These are phyloP conservation scores for Thunnus thynnus DNA, from an alignment of 2,113 vertebrate genomes.

Conservation along the genomic window DNA sequence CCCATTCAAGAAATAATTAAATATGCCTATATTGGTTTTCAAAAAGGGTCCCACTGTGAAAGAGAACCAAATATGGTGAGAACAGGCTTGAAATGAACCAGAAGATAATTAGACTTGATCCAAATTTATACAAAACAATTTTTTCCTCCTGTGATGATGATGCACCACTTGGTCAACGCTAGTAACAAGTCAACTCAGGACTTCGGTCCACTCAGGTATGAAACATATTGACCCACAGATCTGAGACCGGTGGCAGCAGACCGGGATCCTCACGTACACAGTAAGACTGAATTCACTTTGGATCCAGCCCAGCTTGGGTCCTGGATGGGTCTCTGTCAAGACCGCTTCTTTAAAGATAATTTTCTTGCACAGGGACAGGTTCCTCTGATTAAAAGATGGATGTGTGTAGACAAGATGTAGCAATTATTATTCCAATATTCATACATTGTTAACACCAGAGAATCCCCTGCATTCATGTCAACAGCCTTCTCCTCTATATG, in stretches of 20 bases:
- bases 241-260: not conserved
- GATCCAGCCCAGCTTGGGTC: no score
- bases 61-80: not conserved
- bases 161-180: no score
- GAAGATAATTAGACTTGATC: not conserved
- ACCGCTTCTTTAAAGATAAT: no score
- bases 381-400: not conserved
- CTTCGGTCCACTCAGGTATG: not conserved
- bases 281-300: no score
- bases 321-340: not conserved
- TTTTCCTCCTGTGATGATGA: no score
- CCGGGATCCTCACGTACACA: no score
- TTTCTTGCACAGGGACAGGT: not conserved
- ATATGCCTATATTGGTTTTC: no score
- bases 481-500: constrained; percentile 5
- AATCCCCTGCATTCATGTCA: constrained; percentile 8
- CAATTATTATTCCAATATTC: constrained; percentile 5
- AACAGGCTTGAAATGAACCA: not conserved
- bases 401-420: not conserved
- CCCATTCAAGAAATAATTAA: no score
- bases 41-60: no score
- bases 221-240: not conserved
- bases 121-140: not conserved
- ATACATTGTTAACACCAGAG: constrained; percentile 14
- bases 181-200: no score